A percentile compares a stretch with the other conserved stretches of the same genome.
phyloP scores from a whole-genome alignment of 2,797 vertebrate genomes.

The Ctenosaura bakeri region DNA sequence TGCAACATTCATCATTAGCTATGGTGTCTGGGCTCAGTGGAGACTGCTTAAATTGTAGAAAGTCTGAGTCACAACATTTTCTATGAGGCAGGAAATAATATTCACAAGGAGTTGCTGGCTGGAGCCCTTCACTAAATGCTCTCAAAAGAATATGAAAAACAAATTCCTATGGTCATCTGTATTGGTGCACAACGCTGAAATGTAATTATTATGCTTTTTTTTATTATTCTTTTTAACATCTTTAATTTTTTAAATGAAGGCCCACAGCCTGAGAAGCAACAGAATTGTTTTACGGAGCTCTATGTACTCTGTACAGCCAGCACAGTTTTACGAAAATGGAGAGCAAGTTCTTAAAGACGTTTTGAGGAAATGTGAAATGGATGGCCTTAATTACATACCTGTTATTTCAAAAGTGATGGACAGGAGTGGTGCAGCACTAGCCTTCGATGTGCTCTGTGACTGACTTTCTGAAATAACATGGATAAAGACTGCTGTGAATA shows the following conservation, averaged over 20 bases:
- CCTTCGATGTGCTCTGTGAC: slow-evolving; percentile 86
- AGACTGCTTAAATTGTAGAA: background rate
- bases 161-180: background rate
- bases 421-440: slow-evolving; percentile 89
- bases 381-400: slow-evolving; percentile 84
- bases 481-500: slow-evolving; percentile 83
- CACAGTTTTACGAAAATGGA: background rate
- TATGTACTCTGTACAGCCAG: slow-evolving; percentile 16
- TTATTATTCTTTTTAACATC: slow-evolving; percentile 38
- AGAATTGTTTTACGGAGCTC: slow-evolving; percentile 36
- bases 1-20: too few relatives aligned
- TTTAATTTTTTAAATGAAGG: slow-evolving; percentile 26
- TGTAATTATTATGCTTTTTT: slow-evolving; percentile 17
- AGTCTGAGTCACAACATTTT: background rate
- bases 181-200: slow-evolving; percentile 11
- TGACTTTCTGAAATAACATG: slow-evolving; percentile 91
- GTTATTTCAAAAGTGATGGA: slow-evolving; percentile 93
- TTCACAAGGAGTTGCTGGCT: background rate
- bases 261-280: slow-evolving; percentile 4
- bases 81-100: background rate
- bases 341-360: slow-evolving; percentile 6
- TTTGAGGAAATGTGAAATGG: slow-evolving; percentile 46
- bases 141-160: background rate
- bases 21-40: too few relatives aligned
- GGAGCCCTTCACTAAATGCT: background rate